Evolutionary conservation across 2,797 vertebrate genomes (phyloP), one percentile per base, ranked within the genome.

Genomic region (Anomalospiza imberbis): DNA sequence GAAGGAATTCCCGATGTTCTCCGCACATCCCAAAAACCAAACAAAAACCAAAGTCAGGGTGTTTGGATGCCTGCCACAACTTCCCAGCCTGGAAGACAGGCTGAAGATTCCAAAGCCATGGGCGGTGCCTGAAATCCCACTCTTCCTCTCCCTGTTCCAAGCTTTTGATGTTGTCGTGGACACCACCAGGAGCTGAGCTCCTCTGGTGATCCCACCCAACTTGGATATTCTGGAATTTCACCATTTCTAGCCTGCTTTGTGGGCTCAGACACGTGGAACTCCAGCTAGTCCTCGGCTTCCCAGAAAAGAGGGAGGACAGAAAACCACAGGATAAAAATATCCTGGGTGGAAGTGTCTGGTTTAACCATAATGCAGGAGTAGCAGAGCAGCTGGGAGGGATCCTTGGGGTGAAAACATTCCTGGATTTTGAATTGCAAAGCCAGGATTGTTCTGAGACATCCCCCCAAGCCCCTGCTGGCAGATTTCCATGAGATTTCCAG

Each of bases 321-420:
- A 87, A 86, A 55, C 50, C 84, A 32, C 7, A 0, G 44, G 58
- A 32, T 57, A 87, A 78, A 87, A 87, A 78, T 78, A 71, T 12
- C 58, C 66, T 0, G 0, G 1, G 0, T 8, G 10, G 10, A 50
- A 63, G 11, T 12, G 42, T 38, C 22, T 57, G 44, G 15, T 71
- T 87, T 32, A 13, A 87, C 66, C 66, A 57, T 7, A 78, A 78
- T 36, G 50, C 26, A 63, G 32, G 74, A 34, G 58, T 13, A 38
- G 17, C 7, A 13, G 42, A 42, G 42, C 42, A 42, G 42, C 42
- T 42, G n/a, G n/a, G 19, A 68, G 24, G 62, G 55, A 83, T 47
- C 50, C 50, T 47, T 2, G 29, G 34, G 58, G 5, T 55, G 42
- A 21, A 70, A 55, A 50, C n/a, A 70, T 55, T 36, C 21, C 34